Base-by-base conservation (phyloP, 1,140 invertebrate species). In the Euwallacea fornicatus region DNA sequence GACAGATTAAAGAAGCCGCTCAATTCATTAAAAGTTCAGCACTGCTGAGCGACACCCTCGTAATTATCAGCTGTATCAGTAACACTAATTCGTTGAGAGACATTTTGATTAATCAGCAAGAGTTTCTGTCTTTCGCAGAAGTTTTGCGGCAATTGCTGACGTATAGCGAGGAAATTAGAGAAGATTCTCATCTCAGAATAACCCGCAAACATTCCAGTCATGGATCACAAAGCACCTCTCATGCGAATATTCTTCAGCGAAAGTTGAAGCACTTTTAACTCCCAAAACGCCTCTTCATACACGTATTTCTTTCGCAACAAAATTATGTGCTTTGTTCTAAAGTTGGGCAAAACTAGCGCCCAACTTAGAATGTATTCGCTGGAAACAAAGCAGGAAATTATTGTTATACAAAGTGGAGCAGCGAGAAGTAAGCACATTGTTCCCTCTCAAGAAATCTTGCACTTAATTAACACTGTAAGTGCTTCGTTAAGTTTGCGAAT, bases 381-480 rank as follows among this genome's bases (percentile, higher is more conserved):
- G 55, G 16, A 58, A 61, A 61, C 59, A 61, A 61, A 42, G 59
- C 33, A 33, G 21, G 59, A 61, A 61, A 61, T 61, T 61, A 61
- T 61, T 61, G 42, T 42, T 61, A 61, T 44, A 61, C 59, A 61
- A 61, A 61, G 59, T 61, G 42, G 59, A 61, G 42, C 59, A 61
- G 59, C 33, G 33, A 61, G 59, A 42, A 61, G 55, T 50, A 50
- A 33, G 59, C 21, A 44, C 33, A 61, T 61, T 61, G 59, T 61
- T 42, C 59, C 42, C 42, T 9, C 16, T 61, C 59, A 44, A 42
- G 59, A 61, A 61, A 61, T 61, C 59, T 61, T 61, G 59, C 59
- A 61, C 59, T 61, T 61, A 61, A 61, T 61, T 61, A 61, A 61
- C 59, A 61, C 59, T 44, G 11, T 61, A 61, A 61, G 8, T 61